Base-by-base conservation (phyloP, 1,140 invertebrate species). In the Coenobita brevimanus region DNA sequence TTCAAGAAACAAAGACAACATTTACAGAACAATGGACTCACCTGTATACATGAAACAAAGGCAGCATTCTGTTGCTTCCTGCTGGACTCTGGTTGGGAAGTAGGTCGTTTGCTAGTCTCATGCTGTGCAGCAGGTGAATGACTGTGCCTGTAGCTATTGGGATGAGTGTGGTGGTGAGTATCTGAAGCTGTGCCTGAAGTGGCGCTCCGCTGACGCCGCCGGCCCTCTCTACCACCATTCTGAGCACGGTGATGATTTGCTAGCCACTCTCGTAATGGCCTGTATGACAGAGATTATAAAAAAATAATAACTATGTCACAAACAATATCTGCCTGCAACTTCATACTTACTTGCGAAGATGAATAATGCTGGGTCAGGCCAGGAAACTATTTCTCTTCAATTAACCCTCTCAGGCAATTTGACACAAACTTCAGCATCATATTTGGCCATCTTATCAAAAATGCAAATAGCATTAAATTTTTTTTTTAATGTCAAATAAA, bases 211-310 rank as follows among this genome's bases (percentile, higher is more conserved):
- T 88, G 86, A 30, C 86, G 46, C 6, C 86, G 67, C 13, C 86
- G 67, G 3, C 67, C 71, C 15, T 88, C 86, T 57, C 80, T 71
- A 3, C 78, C 69, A 46, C 54, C 71, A 21, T 2, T 71, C 33
- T 24, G 36, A 73, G 21, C 54, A 3, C 86, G 64, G 36, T 79
- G 54, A 27, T 69, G 46, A 43, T 17, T 62, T 3, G 86, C 86
- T 17, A 88, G 38, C 86, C 86, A 88, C 38, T 88, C 86, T 43
- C 86, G 41, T 30, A 88, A 46, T 1, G 86, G 79, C 54, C 86
- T 88, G 38, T 17, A 41, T 6, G 50, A 24, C 27, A 82, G 30
- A 46, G 30, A 17, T 33, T 38, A 27, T 33, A 80, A 60, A 80
- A n/a, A n/a, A n/a, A n/a, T n/a, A n/a, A n/a, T n/a, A n/a, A n/a